phyloP scores from a whole-genome alignment of 2,113 vertebrate genomes.

The Coregonus clupeaformis region DNA sequence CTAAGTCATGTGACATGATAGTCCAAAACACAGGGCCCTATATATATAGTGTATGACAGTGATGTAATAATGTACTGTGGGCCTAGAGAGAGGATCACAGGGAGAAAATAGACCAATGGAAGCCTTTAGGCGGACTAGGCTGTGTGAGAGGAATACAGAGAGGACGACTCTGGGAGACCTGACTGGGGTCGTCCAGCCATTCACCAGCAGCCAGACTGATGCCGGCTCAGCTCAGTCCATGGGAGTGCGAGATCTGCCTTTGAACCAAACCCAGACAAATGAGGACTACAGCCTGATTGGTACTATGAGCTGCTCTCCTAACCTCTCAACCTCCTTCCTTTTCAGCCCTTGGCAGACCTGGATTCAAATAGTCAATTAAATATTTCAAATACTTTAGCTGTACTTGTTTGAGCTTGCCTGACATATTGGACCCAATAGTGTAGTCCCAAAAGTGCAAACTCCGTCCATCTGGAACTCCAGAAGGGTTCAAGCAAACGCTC shows the following conservation, averaged over 20 bases:
- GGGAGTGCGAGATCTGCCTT: conserved; percentile 24
- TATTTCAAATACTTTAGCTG: no score
- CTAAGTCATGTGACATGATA: no score
- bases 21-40: no score
- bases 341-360: not conserved
- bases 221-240: not conserved
- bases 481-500: no score
- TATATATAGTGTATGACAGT: conserved; percentile 35
- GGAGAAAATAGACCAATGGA: conserved; percentile 63
- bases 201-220: conserved; percentile 24
- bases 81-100: conserved; percentile 22
- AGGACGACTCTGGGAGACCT: conserved; percentile 29
- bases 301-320: not conserved
- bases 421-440: no score
- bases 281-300: conserved; percentile 11
- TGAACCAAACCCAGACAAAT: conserved; percentile 22
- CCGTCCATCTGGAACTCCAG: no score
- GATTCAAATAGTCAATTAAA: no score
- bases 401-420: no score
- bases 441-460: no score
- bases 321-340: conserved; percentile 21
- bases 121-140: conserved; percentile 46
- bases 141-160: conserved; percentile 57
- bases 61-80: conserved; percentile 56
- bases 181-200: conserved; percentile 17